Base-by-base conservation (phyloP, 35 echinoderm and acorn worm species). In the Strongylocentrotus purpuratus region DNA sequence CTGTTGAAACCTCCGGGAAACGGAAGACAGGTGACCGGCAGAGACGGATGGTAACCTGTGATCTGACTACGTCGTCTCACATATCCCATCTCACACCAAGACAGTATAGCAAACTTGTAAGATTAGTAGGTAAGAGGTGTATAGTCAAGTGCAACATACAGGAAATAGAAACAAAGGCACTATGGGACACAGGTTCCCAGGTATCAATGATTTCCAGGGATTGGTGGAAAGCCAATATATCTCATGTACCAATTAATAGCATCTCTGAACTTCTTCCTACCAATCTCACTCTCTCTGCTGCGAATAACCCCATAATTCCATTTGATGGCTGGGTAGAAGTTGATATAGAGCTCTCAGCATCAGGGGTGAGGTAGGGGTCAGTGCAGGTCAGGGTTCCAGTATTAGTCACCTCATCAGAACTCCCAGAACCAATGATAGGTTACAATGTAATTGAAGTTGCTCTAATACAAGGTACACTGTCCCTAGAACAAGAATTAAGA, bases 101-200 rank as follows among this genome's bases (percentile, higher is more conserved):
- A 92, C 86, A 33, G 46, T 35, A 92, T 0, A 59, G 33, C 17
- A 95, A 92, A 41, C 28, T 96, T 2, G 47, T 78, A 5, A 96
- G 85, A 60, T 52, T 96, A 33, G 93, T 98, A 13, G 96, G 97
- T 10, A 45, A 89, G 46, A 93, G 95, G 32, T 96, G 94, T 32
- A 13, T 95, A 15, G 92, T 96, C 7, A 88, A 45, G 5, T 98
- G 97, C 60, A 88, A 20, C 28, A 22, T 96, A 0, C 71, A 95
- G 87, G 93, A 52, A 14, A 32, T 92, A 11, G 31, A 61, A 2
- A 88, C 46, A 25, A 20, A 88, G 2, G 96, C 86, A 14, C 87
- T 98, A 25, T 98, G 97, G 96, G 96, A 98, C 88, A 98, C 97
- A 50, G 96, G 97, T 78, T 55, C 95, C 31, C 96, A 98, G 25